phyloP scores from a whole-genome alignment of 2,888 invertebrate species.

The Suillia variegata region DNA sequence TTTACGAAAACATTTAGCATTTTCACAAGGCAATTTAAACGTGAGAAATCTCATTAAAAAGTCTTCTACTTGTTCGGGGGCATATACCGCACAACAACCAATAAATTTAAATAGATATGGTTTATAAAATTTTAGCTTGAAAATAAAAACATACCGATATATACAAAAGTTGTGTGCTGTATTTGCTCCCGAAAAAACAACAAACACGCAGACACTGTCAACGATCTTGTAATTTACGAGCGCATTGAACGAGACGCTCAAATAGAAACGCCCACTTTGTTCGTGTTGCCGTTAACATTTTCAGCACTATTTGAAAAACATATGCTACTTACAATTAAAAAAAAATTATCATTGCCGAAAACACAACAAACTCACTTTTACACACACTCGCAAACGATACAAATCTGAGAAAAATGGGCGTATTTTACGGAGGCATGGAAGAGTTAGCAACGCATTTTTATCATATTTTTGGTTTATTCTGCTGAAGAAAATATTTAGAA shows the following conservation, averaged over 20 bases:
- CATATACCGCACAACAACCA: background rate
- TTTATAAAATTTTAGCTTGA: background rate
- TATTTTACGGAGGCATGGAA: background rate
- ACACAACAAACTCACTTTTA: too few relatives aligned
- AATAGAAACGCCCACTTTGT: conserved; percentile 27
- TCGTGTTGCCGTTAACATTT: background rate
- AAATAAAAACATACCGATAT: background rate
- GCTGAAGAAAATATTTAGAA: too few relatives aligned
- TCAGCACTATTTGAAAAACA: background rate
- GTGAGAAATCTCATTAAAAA: background rate
- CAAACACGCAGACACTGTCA: conserved; percentile 27
- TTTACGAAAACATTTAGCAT: too few relatives aligned
- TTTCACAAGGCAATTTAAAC: background rate
- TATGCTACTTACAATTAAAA: background rate
- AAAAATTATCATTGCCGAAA: conserved; percentile 2
- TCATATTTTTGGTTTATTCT: too few relatives aligned
- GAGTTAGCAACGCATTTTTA: background rate
- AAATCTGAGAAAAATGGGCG: background rate
- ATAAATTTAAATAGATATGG: background rate
- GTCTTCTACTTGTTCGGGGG: background rate
- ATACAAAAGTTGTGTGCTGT: too few relatives aligned
- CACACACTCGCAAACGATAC: background rate
- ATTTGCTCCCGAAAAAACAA: background rate
- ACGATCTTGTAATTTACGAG: conserved; percentile 30
- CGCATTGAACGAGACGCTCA: conserved; percentile 16